Evolutionary conservation across 2,888 invertebrate species (phyloP), one percentile per base, ranked within the genome.

Genomic region (Oligia strigilis): DNA sequence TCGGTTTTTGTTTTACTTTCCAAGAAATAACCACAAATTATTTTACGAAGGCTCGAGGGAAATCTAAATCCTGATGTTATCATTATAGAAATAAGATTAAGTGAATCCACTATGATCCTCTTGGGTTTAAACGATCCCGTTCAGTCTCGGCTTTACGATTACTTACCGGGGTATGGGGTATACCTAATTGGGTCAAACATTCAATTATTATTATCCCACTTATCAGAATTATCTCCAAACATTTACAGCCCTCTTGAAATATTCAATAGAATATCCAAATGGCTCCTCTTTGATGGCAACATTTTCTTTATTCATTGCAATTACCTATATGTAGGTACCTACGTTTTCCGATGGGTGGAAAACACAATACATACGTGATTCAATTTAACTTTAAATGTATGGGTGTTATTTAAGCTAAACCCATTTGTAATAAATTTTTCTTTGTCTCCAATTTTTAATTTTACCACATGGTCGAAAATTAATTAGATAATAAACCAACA

Each of bases 31-130:
- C 4, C 6, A 17, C n/a, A 29, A 19, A 49, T 64, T 60, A 66
- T 62, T 67, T 40, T 55, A 29, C 40, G 17, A 23, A 72, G 13
- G 8, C 82, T 73, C 70, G n/a, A 40, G 78, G 73, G 82, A 82
- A 82, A 82, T 82, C 72, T 29, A 49, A 55, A 64, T 43, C 43
- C 29, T 19, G 49, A 60, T 73, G 11, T 29, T 65, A n/a, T 67
- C 69, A n/a, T 13, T 19, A 52, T 52, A n/a, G 4, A 72, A 40
- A 9, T 55, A 49, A 40, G 72, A 72, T 77, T 77, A 52, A 23
- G 65, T 78, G 23, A 60, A 82, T 78, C 73, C 72, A 14, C 60
- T 40, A 43, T 72, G n/a, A 72, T 58, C 29, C 62, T 55, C 13
- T n/a, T 2, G 14, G 29, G 40, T n/a, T 77, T 55, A 69, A 46